Evolutionary conservation across 35 echinoderm and acorn worm genomes (phyloP).

Genomic region (Strongylocentrotus purpuratus): DNA sequence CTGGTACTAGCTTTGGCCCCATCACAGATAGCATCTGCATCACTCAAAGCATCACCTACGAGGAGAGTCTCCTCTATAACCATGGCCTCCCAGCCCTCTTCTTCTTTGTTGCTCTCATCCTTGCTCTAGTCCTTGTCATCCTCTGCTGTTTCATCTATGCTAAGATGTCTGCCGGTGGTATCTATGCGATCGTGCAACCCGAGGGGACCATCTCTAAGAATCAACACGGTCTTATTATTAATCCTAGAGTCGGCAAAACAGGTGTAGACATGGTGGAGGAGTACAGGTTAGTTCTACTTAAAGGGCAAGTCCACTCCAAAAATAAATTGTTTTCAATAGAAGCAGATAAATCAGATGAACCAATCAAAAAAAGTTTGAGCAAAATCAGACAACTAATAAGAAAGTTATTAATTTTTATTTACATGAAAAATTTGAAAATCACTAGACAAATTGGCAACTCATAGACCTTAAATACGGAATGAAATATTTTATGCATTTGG

Average conservation of each 20-base stretch:
- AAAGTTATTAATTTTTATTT: too few species aligned
- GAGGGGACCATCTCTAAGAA: conserved; percentile 36
- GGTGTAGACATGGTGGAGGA: conserved; percentile 49
- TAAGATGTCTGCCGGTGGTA: conserved; percentile 54
- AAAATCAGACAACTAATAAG: too few species aligned
- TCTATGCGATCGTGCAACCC: conserved; percentile 70
- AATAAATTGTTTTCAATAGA: too few species aligned
- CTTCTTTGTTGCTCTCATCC: conserved; percentile 62
- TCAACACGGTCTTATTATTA: conserved; percentile 53
- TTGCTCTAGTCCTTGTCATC: conserved; percentile 60
- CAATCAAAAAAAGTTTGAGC: too few species aligned
- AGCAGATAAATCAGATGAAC: too few species aligned
- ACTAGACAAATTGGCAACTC: too few species aligned
- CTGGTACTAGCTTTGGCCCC: conserved; percentile 56
- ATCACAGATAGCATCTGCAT: conserved; percentile 53
- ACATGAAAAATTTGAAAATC: too few species aligned
- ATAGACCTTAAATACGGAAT: too few species aligned
- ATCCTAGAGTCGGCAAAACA: conserved; percentile 36
- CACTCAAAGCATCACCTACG: conserved; percentile 38
- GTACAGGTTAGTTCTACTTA: conserved; percentile 47
- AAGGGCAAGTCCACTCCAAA: too few species aligned
- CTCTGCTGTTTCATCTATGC: conserved; percentile 55
- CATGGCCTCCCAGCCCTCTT: conserved; percentile 64
- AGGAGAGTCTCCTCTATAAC: conserved; percentile 41
- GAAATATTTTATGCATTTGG: too few species aligned